Evolutionary conservation across 2,113 vertebrate species (phyloP).

Genomic region (Toxostoma redivivum): DNA sequence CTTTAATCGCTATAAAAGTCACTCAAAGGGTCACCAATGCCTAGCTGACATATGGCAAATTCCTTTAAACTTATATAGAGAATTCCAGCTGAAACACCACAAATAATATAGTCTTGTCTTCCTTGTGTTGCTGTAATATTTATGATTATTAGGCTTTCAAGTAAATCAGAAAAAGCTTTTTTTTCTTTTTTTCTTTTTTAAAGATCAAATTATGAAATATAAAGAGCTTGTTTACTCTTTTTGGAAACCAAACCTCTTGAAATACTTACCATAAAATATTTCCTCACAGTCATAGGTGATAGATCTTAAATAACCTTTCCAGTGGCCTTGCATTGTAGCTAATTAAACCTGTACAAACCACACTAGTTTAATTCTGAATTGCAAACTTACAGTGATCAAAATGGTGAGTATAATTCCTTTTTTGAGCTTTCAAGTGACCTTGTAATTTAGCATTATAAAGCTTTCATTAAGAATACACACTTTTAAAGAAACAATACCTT

Average conservation of each 20-base stretch:
- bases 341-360: slow-evolving; percentile 36
- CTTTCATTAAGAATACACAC: background rate
- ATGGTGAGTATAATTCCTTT: background rate
- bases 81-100: background rate
- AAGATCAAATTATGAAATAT: background rate
- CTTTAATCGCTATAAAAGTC: slow-evolving; percentile 17
- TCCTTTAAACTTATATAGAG: background rate
- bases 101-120: background rate
- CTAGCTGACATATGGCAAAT: background rate
- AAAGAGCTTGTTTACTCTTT: background rate
- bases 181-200: background rate
- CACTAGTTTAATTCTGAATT: background rate
- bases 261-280: background rate
- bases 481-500: background rate
- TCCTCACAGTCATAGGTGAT: background rate
- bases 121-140: background rate
- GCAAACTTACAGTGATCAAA: background rate
- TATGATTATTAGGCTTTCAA: background rate
- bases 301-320: slow-evolving; percentile 55
- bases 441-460: background rate
- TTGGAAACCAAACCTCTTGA: background rate
- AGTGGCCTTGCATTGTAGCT: slow-evolving; percentile 18
- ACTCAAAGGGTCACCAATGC: background rate
- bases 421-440: background rate
- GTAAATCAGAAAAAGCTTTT: background rate